phyloP scores from a whole-genome alignment of 2,888 invertebrate species.

The Apodemia hepburni region DNA sequence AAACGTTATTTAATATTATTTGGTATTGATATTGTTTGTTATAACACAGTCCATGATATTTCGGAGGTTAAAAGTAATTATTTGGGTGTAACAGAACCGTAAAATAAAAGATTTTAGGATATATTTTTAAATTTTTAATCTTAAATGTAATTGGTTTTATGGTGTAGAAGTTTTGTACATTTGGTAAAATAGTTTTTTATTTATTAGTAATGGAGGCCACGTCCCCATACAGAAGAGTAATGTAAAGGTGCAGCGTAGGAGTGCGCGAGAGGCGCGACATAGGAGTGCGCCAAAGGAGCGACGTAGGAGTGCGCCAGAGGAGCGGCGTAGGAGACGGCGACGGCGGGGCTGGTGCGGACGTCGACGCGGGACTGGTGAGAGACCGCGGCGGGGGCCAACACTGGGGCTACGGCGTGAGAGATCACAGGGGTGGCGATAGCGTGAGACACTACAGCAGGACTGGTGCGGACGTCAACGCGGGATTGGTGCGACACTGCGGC shows the following conservation, averaged over 20 bases:
- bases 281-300: no score
- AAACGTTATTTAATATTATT: no score
- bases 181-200: constrained; percentile 24
- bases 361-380: constrained; percentile 40
- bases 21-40: no score
- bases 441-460: constrained; percentile 44
- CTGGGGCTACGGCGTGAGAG: constrained; percentile 39
- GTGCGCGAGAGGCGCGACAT: constrained; percentile 23
- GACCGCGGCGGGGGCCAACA: constrained; percentile 43
- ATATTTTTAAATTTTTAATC: no score
- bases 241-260: constrained; percentile 20
- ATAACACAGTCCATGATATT: no score
- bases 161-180: no score
- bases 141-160: no score
- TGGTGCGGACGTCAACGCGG: constrained; percentile 52
- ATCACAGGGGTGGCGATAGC: constrained; percentile 39
- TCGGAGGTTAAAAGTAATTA: no score
- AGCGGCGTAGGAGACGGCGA: constrained; percentile 29
- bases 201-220: constrained; percentile 31
- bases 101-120: no score
- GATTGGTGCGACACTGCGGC: constrained; percentile 71
- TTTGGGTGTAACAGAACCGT: no score
- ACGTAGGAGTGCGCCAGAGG: constrained; percentile 36
- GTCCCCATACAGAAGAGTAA: constrained; percentile 26
- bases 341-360: constrained; percentile 39